Percentiles rank a stretch among this genome's conserved stretches.
These are phyloP conservation scores for Actenoides lindsayi DNA, from an alignment of 2,113 vertebrate genomes.

Conservation along the genomic window DNA sequence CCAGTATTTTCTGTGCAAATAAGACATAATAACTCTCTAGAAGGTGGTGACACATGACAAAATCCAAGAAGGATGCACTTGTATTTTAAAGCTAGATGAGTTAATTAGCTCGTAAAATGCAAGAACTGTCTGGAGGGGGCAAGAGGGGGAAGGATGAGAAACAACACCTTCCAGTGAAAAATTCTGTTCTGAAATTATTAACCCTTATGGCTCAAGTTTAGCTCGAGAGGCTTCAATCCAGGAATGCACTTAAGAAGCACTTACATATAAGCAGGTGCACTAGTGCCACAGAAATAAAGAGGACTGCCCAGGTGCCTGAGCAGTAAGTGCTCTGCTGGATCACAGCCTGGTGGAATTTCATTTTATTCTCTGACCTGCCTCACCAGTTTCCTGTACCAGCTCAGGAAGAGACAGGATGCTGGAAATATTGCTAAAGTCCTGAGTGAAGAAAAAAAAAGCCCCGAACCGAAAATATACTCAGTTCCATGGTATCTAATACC, in stretches of 20 bases:
- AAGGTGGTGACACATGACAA: conserved; percentile 20
- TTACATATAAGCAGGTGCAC: neutral
- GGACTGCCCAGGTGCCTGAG: neutral
- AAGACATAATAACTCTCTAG: neutral
- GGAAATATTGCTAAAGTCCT: neutral
- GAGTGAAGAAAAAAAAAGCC: neutral
- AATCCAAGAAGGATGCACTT: conserved; percentile 22
- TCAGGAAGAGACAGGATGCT: neutral
- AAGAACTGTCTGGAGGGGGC: neutral
- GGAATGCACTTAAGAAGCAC: neutral
- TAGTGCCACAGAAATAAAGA: neutral
- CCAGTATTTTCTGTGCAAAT: conserved; percentile 1
- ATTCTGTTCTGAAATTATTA: neutral
- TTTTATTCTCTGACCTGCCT: neutral
- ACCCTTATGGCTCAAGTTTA: neutral
- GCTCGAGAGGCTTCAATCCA: neutral
- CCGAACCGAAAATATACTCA: rapidly evolving
- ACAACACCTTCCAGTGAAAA: neutral
- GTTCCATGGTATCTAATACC: neutral
- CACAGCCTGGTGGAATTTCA: neutral
- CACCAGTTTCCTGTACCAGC: neutral
- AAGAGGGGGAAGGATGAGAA: neutral
- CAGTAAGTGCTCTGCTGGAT: conserved; percentile 1
- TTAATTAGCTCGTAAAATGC: conserved; percentile 31
- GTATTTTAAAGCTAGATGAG: conserved; percentile 10